A percentile compares a stretch with the other conserved stretches of the same genome.
phyloP scores from a whole-genome alignment of 2,113 vertebrate species.

The Apeltes quadracus region DNA sequence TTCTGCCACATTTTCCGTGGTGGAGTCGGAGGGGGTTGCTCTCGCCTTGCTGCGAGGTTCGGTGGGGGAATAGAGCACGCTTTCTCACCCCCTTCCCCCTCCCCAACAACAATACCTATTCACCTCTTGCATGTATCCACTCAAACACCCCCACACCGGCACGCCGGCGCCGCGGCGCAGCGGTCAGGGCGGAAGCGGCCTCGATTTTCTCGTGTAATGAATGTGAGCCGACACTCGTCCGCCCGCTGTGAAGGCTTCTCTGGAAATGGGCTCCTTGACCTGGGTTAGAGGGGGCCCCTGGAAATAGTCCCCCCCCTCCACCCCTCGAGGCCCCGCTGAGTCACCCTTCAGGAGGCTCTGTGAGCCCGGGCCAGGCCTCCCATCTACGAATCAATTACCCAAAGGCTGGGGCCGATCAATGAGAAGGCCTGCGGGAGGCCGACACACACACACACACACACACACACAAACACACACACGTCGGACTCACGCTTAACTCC shows the following conservation, averaged over 20 bases:
- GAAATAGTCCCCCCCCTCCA: constrained; percentile 60
- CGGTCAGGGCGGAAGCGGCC: constrained; percentile 55
- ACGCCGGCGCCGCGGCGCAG: constrained; percentile 21
- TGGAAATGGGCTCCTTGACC: constrained; percentile 69
- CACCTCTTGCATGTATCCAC: constrained; percentile 21
- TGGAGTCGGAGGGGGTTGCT: constrained; percentile 15
- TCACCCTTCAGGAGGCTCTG: constrained; percentile 69
- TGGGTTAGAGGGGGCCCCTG: constrained; percentile 53
- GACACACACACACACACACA: constrained; percentile 56
- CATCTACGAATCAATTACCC: constrained; percentile 82
- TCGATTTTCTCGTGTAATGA: constrained; percentile 75
- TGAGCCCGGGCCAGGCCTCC: constrained; percentile 59
- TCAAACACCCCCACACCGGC: constrained; percentile 9
- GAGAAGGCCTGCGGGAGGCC: constrained; percentile 72
- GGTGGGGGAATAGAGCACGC: constrained; percentile 9
- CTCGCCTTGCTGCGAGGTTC: too few species aligned
- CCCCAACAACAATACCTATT: constrained; percentile 29
- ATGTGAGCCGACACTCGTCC: constrained; percentile 52
- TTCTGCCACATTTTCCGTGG: constrained; percentile 15
- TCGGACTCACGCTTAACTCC: constrained; percentile 65
- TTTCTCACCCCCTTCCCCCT: not conserved
- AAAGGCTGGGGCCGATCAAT: constrained; percentile 71
- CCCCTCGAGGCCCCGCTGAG: constrained; percentile 49
- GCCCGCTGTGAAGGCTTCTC: constrained; percentile 52
- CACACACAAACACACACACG: constrained; percentile 52